Base-by-base conservation (phyloP, 2,113 vertebrate species). In the Helogale parvula region DNA sequence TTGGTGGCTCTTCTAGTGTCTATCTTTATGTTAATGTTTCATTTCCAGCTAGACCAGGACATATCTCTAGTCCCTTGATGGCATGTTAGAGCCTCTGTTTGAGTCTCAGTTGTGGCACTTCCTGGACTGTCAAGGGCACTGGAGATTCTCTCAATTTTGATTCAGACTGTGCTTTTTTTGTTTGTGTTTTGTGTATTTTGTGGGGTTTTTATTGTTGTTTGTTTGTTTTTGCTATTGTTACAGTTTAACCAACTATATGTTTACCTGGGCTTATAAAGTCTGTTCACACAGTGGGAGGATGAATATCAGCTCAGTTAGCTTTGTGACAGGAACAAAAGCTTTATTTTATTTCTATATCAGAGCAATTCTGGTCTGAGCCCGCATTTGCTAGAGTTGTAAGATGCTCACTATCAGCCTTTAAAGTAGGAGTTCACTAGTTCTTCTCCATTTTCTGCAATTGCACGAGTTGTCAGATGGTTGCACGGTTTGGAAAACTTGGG, bases 291-390 rank as follows among this genome's bases (percentile, higher is more conserved):
- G 47, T 65, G 16, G 25, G 5, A 82, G 14, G 15, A 12, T 35
- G 45, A 10, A 25, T 72, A 88, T 57, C 47, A 83, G 25, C 68
- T 83, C 31, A 50, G 29, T 83, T 47, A 94, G 3, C 54, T 38
- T 65, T 54, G 15, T 88, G 83, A 83, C 2, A 33, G 65, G 31
- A 87, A 80, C 29, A 79, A 31, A 23, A 88, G 80, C 16, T 95
- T 92, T 68, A 14, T 14, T 60, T 65, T 96, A 0, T 68, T 76
- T 74, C 21, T 45, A 7, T 68, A 83, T 35, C 57, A 68, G 74
- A 76, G 92, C 88, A 82, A 82, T 93, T 83, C 95, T 83, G 31
- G n/a, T 81, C 21, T 92, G 83, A 82, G 29, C 29, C 54, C 50
- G 66, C 66, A 52, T 15, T 92, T 54, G 29, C 57, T 86, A 82